phyloP scores from a whole-genome alignment of 2,113 vertebrate genomes.

The Bostrychus sinensis region DNA sequence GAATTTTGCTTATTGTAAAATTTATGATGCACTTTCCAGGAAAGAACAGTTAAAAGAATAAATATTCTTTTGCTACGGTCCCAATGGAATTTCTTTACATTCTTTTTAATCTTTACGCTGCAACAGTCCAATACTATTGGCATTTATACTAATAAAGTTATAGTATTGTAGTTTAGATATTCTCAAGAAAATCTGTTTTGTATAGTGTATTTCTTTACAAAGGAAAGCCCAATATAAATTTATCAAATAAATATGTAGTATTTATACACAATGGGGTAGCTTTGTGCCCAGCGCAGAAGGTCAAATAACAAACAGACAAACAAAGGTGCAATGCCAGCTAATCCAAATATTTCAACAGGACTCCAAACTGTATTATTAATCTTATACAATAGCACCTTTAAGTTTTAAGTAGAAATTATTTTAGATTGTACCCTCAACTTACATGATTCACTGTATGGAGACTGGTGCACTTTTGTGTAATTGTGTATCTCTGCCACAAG shows the following conservation, averaged over 20 bases:
- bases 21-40: slow-evolving; percentile 84
- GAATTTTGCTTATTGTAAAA: slow-evolving; percentile 84
- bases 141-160: not conserved
- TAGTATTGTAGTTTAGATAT: too few relatives aligned
- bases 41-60: slow-evolving; percentile 78
- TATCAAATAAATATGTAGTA: too few relatives aligned
- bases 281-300: too few relatives aligned
- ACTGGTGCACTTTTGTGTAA: not conserved
- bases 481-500: slow-evolving; percentile 47
- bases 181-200: not conserved
- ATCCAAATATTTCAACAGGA: too few relatives aligned
- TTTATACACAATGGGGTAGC: too few relatives aligned
- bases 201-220: too few relatives aligned
- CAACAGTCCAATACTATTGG: not conserved
- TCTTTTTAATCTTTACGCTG: not conserved
- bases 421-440: not conserved
- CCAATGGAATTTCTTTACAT: not conserved
- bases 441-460: not conserved
- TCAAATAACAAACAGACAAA: too few relatives aligned
- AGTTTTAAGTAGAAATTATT: too few relatives aligned
- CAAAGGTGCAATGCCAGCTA: too few relatives aligned
- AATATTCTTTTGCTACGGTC: slow-evolving; percentile 78
- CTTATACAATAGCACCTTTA: too few relatives aligned
- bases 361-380: too few relatives aligned
- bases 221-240: too few relatives aligned